Conservation (phyloP, 2,888 invertebrate species). For the Hypomecis punctinalis region DNA sequence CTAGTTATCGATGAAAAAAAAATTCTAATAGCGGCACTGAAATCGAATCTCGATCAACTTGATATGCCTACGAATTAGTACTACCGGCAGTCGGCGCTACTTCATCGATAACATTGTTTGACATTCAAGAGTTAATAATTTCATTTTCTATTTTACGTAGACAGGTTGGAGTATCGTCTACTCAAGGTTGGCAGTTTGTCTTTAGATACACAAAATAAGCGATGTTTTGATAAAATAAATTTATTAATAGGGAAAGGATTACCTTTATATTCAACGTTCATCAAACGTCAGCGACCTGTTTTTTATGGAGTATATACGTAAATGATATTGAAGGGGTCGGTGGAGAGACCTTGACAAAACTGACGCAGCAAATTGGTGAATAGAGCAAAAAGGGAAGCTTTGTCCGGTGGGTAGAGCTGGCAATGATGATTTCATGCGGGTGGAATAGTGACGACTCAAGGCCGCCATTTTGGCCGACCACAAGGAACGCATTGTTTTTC, state of each 20-base stretch:
- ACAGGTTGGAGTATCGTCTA: conserved; percentile 13
- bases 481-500: conserved; percentile 56
- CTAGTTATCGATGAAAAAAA: not conserved
- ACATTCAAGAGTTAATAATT: conserved; percentile 40
- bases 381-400: conserved; percentile 20
- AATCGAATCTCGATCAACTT: conserved; percentile 21
- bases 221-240: conserved; percentile 17
- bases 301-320: conserved; percentile 7
- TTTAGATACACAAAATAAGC: not conserved
- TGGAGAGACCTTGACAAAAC: conserved; percentile 23
- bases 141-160: conserved; percentile 22
- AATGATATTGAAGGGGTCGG: conserved; percentile 20
- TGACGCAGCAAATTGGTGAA: conserved; percentile 28
- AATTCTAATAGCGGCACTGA: not conserved
- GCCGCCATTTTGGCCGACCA: conserved; percentile 42
- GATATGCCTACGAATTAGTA: conserved; percentile 42
- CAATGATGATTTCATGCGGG: conserved; percentile 33
- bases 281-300: not conserved
- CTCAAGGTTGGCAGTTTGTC: conserved; percentile 28
- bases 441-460: conserved; percentile 39
- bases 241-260: conserved; percentile 14
- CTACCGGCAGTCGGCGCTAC: conserved; percentile 40
- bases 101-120: conserved; percentile 48
- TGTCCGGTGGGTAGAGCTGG: conserved; percentile 25
- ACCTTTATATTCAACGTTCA: conserved; percentile 1